These are phyloP conservation scores for Dastarcus helophoroides DNA, from an alignment of 2,888 invertebrate species.

Conservation along the genomic window DNA sequence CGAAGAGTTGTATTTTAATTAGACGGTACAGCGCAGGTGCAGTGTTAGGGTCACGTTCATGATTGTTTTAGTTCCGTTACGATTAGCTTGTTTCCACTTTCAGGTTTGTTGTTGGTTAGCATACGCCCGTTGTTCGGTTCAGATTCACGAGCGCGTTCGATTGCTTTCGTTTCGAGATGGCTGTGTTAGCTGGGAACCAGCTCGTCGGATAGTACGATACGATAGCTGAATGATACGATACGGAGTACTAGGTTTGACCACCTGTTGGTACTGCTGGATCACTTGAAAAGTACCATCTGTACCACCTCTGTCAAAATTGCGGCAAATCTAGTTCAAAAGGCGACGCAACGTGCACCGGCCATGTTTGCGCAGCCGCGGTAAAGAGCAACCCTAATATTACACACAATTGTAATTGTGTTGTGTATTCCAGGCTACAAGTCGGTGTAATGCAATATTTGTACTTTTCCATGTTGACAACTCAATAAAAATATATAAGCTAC, in stretches of 20 bases:
- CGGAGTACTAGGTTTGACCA: constrained; percentile 12
- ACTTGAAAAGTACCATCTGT: too few relatives aligned
- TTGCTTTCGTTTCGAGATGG: constrained; percentile 28
- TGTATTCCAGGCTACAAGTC: constrained; percentile 39
- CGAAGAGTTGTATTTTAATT: too few relatives aligned
- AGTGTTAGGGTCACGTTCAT: too few relatives aligned
- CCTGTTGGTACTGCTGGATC: too few relatives aligned
- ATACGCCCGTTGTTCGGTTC: constrained; percentile 20
- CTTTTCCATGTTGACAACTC: constrained; percentile 51
- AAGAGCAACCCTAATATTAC: constrained; percentile 18
- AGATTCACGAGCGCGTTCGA: constrained; percentile 22
- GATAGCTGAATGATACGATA: constrained; percentile 19
- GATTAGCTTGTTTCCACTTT: constrained; percentile 21
- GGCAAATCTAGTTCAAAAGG: too few relatives aligned
- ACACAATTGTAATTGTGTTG: constrained; percentile 37
- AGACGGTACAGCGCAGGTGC: too few relatives aligned
- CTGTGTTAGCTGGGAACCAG: constrained; percentile 34
- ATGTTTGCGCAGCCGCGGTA: too few relatives aligned
- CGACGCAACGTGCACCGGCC: too few relatives aligned
- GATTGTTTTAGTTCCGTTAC: too few relatives aligned
- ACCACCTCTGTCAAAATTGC: too few relatives aligned
- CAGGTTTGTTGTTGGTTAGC: constrained; percentile 2
- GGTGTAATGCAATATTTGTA: constrained; percentile 51
- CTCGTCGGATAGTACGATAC: constrained; percentile 29
- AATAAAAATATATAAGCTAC: constrained; percentile 41